Conservation (phyloP, 2,888 invertebrate species). For the Lymantria dispar region DNA sequence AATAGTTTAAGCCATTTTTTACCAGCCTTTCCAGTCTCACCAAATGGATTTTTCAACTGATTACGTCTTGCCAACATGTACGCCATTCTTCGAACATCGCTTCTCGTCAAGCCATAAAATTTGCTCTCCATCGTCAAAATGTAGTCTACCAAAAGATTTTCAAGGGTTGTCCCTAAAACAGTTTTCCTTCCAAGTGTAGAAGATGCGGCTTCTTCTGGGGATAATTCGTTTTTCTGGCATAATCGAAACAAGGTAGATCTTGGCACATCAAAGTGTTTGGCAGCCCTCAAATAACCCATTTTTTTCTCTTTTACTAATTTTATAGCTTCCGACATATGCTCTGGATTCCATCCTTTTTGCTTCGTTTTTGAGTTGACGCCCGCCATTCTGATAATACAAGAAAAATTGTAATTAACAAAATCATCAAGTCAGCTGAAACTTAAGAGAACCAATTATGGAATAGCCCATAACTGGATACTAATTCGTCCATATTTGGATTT, state of each 20-base stretch:
- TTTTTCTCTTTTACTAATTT: constrained; percentile 15
- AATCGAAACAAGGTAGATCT: constrained; percentile 8
- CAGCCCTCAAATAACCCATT: too few relatives aligned
- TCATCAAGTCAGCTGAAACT: too few relatives aligned
- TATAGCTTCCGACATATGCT: constrained; percentile 7
- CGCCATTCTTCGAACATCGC: constrained; percentile 9
- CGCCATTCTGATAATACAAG: constrained; percentile 1
- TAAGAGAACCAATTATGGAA: too few relatives aligned
- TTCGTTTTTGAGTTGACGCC: constrained; percentile 7
- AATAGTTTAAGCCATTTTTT: too few relatives aligned
- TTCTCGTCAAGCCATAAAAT: constrained; percentile 10
- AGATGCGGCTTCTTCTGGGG: constrained; percentile 8
- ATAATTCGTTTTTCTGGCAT: constrained; percentile 7
- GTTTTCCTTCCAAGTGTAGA: constrained; percentile 10
- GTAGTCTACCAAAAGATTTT: constrained; percentile 8
- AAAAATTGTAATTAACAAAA: too few relatives aligned
- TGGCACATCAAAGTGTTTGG: too few relatives aligned
- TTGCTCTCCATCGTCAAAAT: constrained; percentile 9
- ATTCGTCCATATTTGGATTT: too few relatives aligned
- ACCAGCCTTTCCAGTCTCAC: too few relatives aligned
- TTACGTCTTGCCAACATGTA: constrained; percentile 1
- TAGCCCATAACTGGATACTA: too few relatives aligned
- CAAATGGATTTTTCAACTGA: too few relatives aligned
- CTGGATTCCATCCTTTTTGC: constrained; percentile 9
- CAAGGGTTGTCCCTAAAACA: constrained; percentile 5